A percentile compares a stretch with the other conserved stretches of the same genome.
These are phyloP conservation scores for Haemorhous mexicanus DNA, from an alignment of 2,113 vertebrate species.

Conservation along the genomic window DNA sequence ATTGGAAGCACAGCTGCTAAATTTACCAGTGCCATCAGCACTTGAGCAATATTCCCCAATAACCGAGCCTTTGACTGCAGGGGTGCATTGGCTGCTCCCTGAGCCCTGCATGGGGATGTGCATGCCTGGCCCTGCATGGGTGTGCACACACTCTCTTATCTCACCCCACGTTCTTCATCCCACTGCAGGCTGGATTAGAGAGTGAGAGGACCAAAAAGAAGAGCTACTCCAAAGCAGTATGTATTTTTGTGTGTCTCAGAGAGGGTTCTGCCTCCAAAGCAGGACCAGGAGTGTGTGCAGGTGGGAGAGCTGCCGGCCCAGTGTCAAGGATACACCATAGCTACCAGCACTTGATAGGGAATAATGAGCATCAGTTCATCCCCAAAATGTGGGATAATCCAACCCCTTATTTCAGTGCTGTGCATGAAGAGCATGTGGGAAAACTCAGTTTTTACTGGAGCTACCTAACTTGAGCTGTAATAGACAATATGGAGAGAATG, in stretches of 20 bases:
- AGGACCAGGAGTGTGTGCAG: neutral
- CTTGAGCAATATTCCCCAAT: neutral
- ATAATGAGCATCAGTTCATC: neutral
- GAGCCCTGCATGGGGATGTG: neutral
- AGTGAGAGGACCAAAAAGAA: constrained; percentile 79
- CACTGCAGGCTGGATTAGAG: constrained; percentile 59
- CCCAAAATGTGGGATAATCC: neutral
- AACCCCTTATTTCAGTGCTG: neutral
- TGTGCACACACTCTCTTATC: neutral
- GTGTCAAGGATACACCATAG: neutral
- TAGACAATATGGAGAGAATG: neutral
- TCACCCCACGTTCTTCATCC: neutral
- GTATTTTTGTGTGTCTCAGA: neutral
- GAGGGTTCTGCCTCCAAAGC: neutral
- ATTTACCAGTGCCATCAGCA: neutral
- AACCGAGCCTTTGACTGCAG: neutral
- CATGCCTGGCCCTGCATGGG: neutral
- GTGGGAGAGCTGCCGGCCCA: neutral
- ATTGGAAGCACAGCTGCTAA: constrained; percentile 1
- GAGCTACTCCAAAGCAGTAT: constrained; percentile 71
- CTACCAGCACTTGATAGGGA: neutral
- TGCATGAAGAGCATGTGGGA: neutral
- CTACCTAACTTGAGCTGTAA: neutral
- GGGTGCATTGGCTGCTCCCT: neutral
- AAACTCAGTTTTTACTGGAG: neutral